Conservation (phyloP, 2,113 vertebrate species). For the Megaceryle maxima region DNA sequence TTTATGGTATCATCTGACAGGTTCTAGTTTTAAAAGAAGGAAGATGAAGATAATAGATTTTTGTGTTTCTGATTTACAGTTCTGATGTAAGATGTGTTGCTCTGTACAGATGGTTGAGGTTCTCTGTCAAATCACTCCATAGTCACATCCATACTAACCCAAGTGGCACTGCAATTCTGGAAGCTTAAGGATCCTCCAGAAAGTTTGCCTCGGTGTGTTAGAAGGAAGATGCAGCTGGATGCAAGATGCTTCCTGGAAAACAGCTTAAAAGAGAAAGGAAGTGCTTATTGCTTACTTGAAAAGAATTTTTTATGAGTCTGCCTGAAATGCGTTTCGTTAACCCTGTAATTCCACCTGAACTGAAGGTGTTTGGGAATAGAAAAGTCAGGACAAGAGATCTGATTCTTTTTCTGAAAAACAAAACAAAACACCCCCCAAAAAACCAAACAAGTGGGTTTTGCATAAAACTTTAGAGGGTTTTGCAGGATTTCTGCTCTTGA, state of each 20-base stretch:
- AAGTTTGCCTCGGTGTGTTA: not conserved
- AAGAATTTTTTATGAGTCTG: not conserved
- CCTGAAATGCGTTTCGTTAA: not conserved
- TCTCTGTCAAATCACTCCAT: not conserved
- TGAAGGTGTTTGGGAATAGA: not conserved
- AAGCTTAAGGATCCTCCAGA: not conserved
- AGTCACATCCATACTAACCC: not conserved
- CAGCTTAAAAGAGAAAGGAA: not conserved
- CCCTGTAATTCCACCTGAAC: not conserved
- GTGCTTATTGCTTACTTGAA: not conserved
- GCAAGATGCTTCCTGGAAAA: not conserved
- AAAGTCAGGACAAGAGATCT: not conserved
- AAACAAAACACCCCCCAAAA: too few species aligned
- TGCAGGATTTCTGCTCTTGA: not conserved
- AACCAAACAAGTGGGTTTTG: not conserved
- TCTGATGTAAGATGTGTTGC: not conserved
- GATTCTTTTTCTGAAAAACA: not conserved
- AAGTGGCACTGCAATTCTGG: not conserved
- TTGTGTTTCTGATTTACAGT: not conserved
- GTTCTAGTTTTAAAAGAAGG: not conserved
- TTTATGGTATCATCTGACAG: not conserved
- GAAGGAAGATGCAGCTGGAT: not conserved
- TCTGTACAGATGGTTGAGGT: not conserved
- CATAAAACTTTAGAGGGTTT: not conserved
- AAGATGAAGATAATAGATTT: not conserved